phyloP scores from a whole-genome alignment of 2,797 vertebrate species.

The Neosilurus mollespiculum region DNA sequence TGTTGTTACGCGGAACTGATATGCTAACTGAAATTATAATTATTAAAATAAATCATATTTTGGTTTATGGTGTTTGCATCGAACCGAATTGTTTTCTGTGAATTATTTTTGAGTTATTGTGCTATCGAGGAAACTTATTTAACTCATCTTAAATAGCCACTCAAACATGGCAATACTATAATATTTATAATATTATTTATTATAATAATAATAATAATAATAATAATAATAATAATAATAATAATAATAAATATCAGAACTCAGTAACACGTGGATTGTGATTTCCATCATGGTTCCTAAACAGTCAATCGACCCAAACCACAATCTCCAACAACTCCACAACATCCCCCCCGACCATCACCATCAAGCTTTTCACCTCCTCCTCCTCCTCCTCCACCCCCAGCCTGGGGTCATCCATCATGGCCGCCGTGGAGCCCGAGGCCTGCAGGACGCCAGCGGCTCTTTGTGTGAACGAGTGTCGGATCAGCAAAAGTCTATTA shows the following conservation, averaged over 20 bases:
- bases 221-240: too few species aligned
- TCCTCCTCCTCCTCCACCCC: slow-evolving; percentile 50
- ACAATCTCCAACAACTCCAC: slow-evolving; percentile 8
- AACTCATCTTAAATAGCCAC: not conserved
- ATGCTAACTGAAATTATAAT: too few species aligned
- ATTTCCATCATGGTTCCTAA: not conserved
- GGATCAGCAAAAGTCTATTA: slow-evolving; percentile 99
- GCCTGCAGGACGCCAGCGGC: slow-evolving; percentile 93
- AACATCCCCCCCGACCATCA: slow-evolving; percentile 8
- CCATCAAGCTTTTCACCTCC: not conserved
- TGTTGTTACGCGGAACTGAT: too few species aligned
- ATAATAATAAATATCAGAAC: not conserved
- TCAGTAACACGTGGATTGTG: not conserved
- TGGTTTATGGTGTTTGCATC: too few species aligned
- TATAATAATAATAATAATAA: too few species aligned
- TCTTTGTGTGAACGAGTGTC: slow-evolving; percentile 99
- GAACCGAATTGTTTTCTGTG: not conserved
- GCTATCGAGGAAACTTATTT: not conserved
- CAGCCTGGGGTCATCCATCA: slow-evolving; percentile 95
- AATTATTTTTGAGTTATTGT: not conserved
- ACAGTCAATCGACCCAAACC: not conserved
- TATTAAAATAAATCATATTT: too few species aligned
- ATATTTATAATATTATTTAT: too few species aligned
- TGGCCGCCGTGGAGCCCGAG: slow-evolving; percentile 87
- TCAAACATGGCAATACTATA: not conserved